Base-by-base conservation (phyloP, 30 jellyfish, hydroid and myxozoan species). In the Haliclystus octoradiatus region DNA sequence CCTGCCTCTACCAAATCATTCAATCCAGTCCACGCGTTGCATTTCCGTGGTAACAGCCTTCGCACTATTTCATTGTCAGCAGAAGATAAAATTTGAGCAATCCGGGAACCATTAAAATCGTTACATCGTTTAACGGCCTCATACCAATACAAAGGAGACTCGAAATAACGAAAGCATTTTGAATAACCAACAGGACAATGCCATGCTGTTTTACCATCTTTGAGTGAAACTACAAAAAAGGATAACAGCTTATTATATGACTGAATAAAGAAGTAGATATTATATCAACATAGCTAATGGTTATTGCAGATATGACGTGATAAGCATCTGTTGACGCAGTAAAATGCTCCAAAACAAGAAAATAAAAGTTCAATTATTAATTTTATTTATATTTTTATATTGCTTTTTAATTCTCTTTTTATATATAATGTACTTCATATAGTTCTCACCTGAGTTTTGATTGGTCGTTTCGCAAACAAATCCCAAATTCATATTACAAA, bases 391-490 rank as follows among this genome's bases (percentile, higher is more conserved):
- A 40, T 5, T 40, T 40, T 5, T 40, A 40, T 40, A 19, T 5
- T n/a, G n/a, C n/a, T n/a, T n/a, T n/a, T n/a, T n/a, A n/a, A n/a
- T n/a, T n/a, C n/a, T n/a, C n/a, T n/a, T n/a, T n/a, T n/a, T n/a
- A n/a, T n/a, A n/a, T n/a, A n/a, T n/a, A n/a, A n/a, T n/a, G n/a
- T n/a, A n/a, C n/a, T n/a, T n/a, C n/a, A n/a, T n/a, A n/a, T n/a
- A n/a, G n/a, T n/a, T n/a, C n/a, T n/a, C n/a, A n/a, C n/a, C n/a
- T n/a, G n/a, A n/a, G n/a, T n/a, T n/a, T n/a, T n/a, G n/a, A n/a
- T n/a, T n/a, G 9, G 40, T 19, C 61, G 31, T 62, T 61, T 88
- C 84, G 51, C 97, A 88, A 32, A 88, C 93, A 51, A 33, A 88
- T 28, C 94, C 73, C 28, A 62, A 34, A 52, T 70, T 65, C n/a